A percentile compares a stretch with the other conserved stretches of the same genome.
Evolutionary conservation across 2,888 invertebrate genomes (phyloP).

Genomic region (Zonitis immaculata): DNA sequence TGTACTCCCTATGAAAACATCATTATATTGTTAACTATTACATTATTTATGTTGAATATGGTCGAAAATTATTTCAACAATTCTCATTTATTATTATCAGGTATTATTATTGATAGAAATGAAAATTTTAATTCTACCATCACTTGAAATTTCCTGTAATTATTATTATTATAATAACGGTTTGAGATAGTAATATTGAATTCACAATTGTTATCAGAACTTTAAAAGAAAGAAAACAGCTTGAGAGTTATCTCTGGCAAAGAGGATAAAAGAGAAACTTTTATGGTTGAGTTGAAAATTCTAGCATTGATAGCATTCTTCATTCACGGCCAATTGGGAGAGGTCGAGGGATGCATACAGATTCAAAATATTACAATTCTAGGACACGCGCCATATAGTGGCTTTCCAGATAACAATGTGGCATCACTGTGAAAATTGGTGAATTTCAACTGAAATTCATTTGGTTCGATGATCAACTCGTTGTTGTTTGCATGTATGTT

Average conservation of each 20-base stretch:
- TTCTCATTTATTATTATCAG: too few species aligned
- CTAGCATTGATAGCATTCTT: constrained; percentile 33
- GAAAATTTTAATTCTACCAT: neutral
- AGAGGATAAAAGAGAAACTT: constrained; percentile 23
- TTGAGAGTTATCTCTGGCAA: constrained; percentile 5
- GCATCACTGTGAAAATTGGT: constrained; percentile 13
- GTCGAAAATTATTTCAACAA: too few species aligned
- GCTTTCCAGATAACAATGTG: constrained; percentile 33
- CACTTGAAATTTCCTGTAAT: neutral
- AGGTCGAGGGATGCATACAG: constrained; percentile 39
- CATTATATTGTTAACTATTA: constrained; percentile 2
- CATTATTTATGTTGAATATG: too few species aligned
- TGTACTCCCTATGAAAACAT: constrained; percentile 7
- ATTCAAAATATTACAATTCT: constrained; percentile 40
- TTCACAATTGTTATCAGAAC: neutral
- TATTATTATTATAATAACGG: too few species aligned
- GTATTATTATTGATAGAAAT: neutral
- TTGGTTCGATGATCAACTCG: constrained; percentile 30
- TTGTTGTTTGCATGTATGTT: constrained; percentile 24
- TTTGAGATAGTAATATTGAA: neutral
- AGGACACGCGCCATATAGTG: constrained; percentile 32
- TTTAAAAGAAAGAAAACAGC: constrained; percentile 6
- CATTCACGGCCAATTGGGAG: constrained; percentile 39
- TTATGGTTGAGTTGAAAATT: constrained; percentile 25
- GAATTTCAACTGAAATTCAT: constrained; percentile 17